Base-by-base conservation (phyloP, 2,797 vertebrate genomes). In the Tiaroga cobitis region DNA sequence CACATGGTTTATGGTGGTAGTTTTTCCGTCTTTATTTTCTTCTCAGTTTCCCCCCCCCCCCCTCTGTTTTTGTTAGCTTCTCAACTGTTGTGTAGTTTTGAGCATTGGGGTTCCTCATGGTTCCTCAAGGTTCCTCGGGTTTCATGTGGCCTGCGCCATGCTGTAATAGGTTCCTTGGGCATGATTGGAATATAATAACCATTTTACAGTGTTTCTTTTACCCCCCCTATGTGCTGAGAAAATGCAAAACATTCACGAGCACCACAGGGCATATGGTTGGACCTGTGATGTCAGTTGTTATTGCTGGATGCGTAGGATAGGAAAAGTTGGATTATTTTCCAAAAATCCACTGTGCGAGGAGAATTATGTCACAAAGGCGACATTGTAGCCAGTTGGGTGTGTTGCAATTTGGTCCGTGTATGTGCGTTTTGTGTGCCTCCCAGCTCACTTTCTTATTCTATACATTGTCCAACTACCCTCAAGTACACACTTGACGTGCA, bases 321-420 rank as follows among this genome's bases (percentile, higher is more conserved):
- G 95, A 94, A 93, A 93, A 93, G 92, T 89, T 90, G 86, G 91
- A 94, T 94, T 94, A 92, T 94, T 95, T 95, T 95, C 94, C 94
- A 93, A 89, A 93, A 95, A 89, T 93, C 91, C 90, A 89, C 93
- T 88, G 89, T 80, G 89, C 88, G 85, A 89, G 91, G 89, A 88
- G 92, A 90, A 94, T 95, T 94, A 95, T 94, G 94, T 95, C 94
- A 95, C 95, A 95, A 95, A 95, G 93, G 93, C 93, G 91, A 93
- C 94, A 94, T 95, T 96, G 95, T 95, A 92, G 90, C 88, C 70
- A 43, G 87, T 65, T 90, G 92, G 91, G 90, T 92, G 90, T 91
- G 92, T 88, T 90, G 89, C 76, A 63, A 82, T 46, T 88, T 90
- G 72, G 80, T 67, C 54, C 91, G 82, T 91, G 78, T 88, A 56